phyloP scores from a whole-genome alignment of 2,888 invertebrate species.

The Coleophora flavipennella region DNA sequence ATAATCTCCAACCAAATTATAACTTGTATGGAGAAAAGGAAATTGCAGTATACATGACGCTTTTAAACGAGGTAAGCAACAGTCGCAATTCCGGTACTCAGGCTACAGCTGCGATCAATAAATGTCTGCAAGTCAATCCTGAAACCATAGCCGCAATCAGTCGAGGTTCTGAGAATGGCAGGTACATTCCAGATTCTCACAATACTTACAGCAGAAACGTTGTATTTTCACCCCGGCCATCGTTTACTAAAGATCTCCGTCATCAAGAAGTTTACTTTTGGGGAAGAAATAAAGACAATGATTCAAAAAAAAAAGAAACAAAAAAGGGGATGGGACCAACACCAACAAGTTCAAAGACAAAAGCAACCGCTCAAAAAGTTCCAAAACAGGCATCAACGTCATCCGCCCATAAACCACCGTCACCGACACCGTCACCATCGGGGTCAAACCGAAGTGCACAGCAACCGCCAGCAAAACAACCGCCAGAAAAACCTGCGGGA shows the following conservation, averaged over 20 bases:
- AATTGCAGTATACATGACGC: slow-evolving; percentile 46
- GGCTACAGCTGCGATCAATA: slow-evolving; percentile 60
- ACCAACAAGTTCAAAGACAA: slow-evolving; percentile 20
- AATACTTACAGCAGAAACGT: no score
- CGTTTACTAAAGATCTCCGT: slow-evolving; percentile 12
- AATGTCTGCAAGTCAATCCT: slow-evolving; percentile 47
- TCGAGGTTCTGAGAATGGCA: not conserved
- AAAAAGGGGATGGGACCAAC: slow-evolving; percentile 43
- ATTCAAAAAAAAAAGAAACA: no score
- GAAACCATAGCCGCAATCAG: slow-evolving; percentile 2
- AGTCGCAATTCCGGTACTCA: slow-evolving; percentile 43
- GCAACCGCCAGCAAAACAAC: no score
- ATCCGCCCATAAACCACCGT: no score
- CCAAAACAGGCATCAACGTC: slow-evolving; percentile 21
- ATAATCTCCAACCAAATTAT: slow-evolving; percentile 6
- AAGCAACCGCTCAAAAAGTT: slow-evolving; percentile 11
- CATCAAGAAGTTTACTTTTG: slow-evolving; percentile 47
- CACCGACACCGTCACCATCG: no score
- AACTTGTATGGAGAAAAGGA: slow-evolving; percentile 30
- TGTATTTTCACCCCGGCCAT: not conserved
- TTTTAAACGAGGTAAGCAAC: slow-evolving; percentile 30
- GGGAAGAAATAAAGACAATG: slow-evolving; percentile 33
- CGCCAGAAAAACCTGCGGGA: slow-evolving; percentile 1
- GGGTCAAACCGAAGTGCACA: no score
- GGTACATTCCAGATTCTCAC: no score